Evolutionary conservation across 2,888 invertebrate genomes (phyloP).

Genomic region (Hybos culiciformis): DNA sequence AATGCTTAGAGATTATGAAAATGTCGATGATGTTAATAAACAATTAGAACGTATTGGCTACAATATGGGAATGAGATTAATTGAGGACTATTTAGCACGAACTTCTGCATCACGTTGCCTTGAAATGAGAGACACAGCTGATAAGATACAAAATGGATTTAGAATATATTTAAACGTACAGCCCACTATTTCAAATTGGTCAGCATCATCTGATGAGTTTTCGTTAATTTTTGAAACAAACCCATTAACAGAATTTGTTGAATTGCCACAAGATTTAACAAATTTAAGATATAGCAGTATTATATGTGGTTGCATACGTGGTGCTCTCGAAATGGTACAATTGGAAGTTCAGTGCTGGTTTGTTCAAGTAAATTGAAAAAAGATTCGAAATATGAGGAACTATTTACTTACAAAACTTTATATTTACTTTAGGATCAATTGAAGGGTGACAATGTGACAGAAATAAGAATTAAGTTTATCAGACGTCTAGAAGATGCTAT

Average conservation of each 20-base stretch:
- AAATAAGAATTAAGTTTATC: slow-evolving; percentile 87
- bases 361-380: slow-evolving; percentile 44
- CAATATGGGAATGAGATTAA: slow-evolving; percentile 93
- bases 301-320: slow-evolving; percentile 80
- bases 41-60: slow-evolving; percentile 92
- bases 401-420: background rate
- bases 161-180: slow-evolving; percentile 78
- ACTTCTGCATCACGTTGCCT: slow-evolving; percentile 80
- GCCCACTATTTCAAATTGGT: slow-evolving; percentile 91
- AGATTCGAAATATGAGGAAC: background rate
- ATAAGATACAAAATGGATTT: slow-evolving; percentile 74
- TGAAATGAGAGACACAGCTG: slow-evolving; percentile 94
- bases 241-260: slow-evolving; percentile 94
- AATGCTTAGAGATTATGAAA: slow-evolving; percentile 91
- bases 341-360: slow-evolving; percentile 92
- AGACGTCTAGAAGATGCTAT: slow-evolving; percentile 93
- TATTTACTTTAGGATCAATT: slow-evolving; percentile 61
- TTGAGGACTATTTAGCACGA: slow-evolving; percentile 94
- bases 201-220: slow-evolving; percentile 88
- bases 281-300: slow-evolving; percentile 84
- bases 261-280: slow-evolving; percentile 72
- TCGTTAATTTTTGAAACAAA: slow-evolving; percentile 89
- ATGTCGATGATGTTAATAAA: slow-evolving; percentile 94
- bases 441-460: slow-evolving; percentile 87
- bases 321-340: slow-evolving; percentile 98